Evolutionary conservation across 2,888 invertebrate genomes (phyloP), one percentile per base, ranked within the genome.

Genomic region (Drosophila pegasa): DNA sequence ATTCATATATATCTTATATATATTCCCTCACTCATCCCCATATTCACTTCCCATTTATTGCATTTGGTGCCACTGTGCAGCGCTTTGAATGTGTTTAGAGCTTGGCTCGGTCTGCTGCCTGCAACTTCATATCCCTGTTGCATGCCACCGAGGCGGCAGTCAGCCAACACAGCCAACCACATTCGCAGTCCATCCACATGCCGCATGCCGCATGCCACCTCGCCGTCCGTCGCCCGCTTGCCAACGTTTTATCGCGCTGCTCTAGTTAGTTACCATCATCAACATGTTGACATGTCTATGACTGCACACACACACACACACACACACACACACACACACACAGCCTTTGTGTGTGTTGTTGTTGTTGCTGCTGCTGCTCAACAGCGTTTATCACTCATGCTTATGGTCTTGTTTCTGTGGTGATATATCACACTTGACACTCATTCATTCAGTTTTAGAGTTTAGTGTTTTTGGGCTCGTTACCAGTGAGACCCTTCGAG

Each of bases 361-460:
- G 12, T 31, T 29, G 82, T 80, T 33, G 48, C 14, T 29, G 47
- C 10, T 31, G 38, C 3, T 37, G 86, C 80, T 87, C 86, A 82
- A 87, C 87, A 85, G 83, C 88, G 85, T 88, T 86, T 86, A 86
- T 88, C 88, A 88, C 85, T 86, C 83, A 81, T 84, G 82, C 88
- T 89, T 88, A 84, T 79, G 83, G 88, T 89, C 89, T 87, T 89
- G 90, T 86, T 90, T 87, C 87, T 90, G 90, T 83, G 90, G 88
- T 89, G 85, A 90, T 89, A 88, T 90, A 90, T 90, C 89, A 90
- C 86, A 88, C 81, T 88, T 84, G 89, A 89, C 90, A 89, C 81
- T 90, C 88, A 89, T 84, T 88, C 88, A 87, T 87, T 88, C 87
- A 86, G 80, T 84, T 87, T 80, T 83, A 72, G 82, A 84, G 82